Percentiles rank a stretch among this genome's conserved stretches.
phyloP scores from a whole-genome alignment of 2,797 vertebrate genomes.

The Podargus strigoides region DNA sequence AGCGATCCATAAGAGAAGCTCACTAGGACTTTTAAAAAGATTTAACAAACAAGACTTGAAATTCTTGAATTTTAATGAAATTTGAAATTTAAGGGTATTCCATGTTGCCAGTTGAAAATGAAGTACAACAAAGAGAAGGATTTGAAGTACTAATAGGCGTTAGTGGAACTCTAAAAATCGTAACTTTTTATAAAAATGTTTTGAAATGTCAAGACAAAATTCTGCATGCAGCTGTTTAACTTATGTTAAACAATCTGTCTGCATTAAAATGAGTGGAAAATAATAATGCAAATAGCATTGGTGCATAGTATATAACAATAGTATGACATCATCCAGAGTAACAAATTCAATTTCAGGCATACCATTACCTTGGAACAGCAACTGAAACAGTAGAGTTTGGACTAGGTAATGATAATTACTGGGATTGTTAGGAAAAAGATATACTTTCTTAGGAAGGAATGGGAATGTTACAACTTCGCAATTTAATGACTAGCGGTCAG shows the following conservation, averaged over 20 bases:
- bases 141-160: not conserved
- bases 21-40: not conserved
- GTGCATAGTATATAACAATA: not conserved
- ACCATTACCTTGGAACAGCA: not conserved
- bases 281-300: not conserved
- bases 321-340: not conserved
- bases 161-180: not conserved
- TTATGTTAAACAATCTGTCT: not conserved
- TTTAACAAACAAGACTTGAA: not conserved
- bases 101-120: not conserved
- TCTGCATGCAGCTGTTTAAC: not conserved
- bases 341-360: not conserved
- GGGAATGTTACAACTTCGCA: not conserved
- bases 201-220: not conserved
- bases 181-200: not conserved
- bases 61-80: not conserved
- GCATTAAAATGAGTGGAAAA: not conserved
- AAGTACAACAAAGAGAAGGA: not conserved
- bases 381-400: not conserved
- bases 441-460: not conserved
- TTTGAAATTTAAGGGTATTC: not conserved
- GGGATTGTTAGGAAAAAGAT: not conserved
- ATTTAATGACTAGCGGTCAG: not conserved
- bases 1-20: not conserved
- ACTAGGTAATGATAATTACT: not conserved